Evolutionary conservation across 2,113 vertebrate species (phyloP).

Genomic region (Vulpes lagopus): DNA sequence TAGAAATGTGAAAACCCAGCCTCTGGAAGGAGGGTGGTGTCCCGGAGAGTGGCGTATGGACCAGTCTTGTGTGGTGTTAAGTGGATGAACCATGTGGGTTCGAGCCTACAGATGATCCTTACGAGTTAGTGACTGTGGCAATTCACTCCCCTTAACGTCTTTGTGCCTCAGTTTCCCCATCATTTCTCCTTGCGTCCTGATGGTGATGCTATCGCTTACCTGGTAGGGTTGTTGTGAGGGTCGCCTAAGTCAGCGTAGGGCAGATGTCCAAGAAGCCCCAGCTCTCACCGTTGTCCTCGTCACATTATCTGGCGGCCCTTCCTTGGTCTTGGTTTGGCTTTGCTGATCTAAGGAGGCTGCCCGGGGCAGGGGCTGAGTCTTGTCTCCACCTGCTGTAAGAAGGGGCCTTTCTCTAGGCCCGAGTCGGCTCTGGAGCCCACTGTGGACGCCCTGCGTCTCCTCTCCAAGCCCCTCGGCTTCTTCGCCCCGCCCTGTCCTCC

Average conservation of each 20-base stretch:
- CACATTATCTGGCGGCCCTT: accelerated
- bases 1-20: neutral
- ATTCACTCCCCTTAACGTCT: neutral
- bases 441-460: neutral
- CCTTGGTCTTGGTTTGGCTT: neutral
- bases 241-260: too few species aligned
- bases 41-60: accelerated
- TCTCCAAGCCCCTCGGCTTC: neutral
- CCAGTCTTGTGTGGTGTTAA: neutral
- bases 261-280: neutral
- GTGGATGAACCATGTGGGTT: too few species aligned
- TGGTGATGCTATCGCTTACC: neutral
- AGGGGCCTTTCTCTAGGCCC: neutral
- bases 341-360: neutral
- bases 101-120: neutral
- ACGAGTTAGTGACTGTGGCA: neutral
- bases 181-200: neutral
- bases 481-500: neutral
- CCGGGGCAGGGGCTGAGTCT: accelerated
- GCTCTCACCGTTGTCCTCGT: accelerated
- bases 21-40: neutral
- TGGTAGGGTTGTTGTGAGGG: neutral
- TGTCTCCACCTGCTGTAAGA: neutral
- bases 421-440: neutral
- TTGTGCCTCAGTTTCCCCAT: neutral